A percentile compares a stretch with the other conserved stretches of the same genome.
phyloP scores from a whole-genome alignment of 2,113 vertebrate species.

The Dasyurus viverrinus region DNA sequence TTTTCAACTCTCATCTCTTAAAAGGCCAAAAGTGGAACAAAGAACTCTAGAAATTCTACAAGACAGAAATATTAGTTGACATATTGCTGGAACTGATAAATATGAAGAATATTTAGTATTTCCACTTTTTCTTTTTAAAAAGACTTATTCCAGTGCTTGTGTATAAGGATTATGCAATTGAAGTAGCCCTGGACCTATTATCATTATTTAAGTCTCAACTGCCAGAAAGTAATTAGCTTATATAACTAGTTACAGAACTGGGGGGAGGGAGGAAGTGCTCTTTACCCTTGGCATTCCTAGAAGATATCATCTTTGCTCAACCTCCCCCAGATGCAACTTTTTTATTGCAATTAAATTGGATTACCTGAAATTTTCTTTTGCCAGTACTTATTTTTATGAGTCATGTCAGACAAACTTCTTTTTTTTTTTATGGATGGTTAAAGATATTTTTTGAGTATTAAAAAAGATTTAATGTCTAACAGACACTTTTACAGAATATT shows the following conservation, averaged over 20 bases:
- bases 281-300: not conserved
- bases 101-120: not conserved
- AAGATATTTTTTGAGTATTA: not conserved
- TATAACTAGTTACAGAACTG: not conserved
- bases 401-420: not conserved
- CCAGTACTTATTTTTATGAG: not conserved
- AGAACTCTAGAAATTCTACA: constrained; percentile 50
- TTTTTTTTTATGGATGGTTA: not conserved
- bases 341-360: not conserved
- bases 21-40: not conserved
- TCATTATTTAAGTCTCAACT: not conserved
- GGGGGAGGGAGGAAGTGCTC: too few species aligned
- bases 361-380: not conserved
- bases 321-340: not conserved
- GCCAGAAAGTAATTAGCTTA: not conserved
- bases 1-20: constrained; percentile 4
- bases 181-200: not conserved
- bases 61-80: constrained; percentile 46
- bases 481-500: constrained; percentile 12
- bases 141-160: constrained; percentile 37
- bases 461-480: constrained; percentile 17
- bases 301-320: not conserved
- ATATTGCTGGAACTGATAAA: not conserved
- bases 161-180: constrained; percentile 50
- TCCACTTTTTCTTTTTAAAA: constrained; percentile 33